Conservation (phyloP, 2,888 invertebrate species). For the Troides aeacus region DNA sequence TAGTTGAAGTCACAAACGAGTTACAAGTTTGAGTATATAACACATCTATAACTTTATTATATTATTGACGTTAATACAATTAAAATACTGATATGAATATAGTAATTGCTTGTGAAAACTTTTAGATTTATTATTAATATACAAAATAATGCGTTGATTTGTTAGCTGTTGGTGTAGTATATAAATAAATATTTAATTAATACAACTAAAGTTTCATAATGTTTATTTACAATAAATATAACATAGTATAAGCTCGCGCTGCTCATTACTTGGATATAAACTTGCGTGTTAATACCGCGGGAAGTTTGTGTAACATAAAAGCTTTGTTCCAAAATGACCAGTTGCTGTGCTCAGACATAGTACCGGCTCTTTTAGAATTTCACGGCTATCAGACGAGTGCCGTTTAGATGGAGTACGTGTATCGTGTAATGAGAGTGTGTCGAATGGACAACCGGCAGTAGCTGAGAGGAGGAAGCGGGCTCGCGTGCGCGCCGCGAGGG, state of each 20-base stretch:
- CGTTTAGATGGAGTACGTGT: constrained; percentile 25
- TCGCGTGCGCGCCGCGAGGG: constrained; percentile 29
- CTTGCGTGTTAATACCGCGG: background rate
- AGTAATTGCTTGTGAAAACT: too few species aligned
- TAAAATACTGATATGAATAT: too few species aligned
- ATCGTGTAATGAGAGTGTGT: constrained; percentile 31
- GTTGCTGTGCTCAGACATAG: background rate
- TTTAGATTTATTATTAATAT: too few species aligned
- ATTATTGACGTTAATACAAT: too few species aligned
- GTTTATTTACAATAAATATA: too few species aligned
- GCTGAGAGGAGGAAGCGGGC: constrained; percentile 38
- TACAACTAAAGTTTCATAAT: too few species aligned
- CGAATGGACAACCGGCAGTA: constrained; percentile 32
- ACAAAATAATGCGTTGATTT: too few species aligned
- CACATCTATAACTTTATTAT: too few species aligned
- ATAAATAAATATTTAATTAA: too few species aligned
- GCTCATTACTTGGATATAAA: background rate
- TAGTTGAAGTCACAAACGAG: too few species aligned
- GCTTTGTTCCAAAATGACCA: constrained; percentile 17
- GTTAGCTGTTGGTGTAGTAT: too few species aligned
- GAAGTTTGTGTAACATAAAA: background rate
- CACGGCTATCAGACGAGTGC: constrained; percentile 24
- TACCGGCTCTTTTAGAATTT: constrained; percentile 22
- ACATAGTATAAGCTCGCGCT: background rate
- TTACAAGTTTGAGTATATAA: too few species aligned